Percentiles rank a stretch among this genome's conserved stretches.
phyloP scores from a whole-genome alignment of 2,797 vertebrate genomes.

The Sebastiscus albofasciatus region DNA sequence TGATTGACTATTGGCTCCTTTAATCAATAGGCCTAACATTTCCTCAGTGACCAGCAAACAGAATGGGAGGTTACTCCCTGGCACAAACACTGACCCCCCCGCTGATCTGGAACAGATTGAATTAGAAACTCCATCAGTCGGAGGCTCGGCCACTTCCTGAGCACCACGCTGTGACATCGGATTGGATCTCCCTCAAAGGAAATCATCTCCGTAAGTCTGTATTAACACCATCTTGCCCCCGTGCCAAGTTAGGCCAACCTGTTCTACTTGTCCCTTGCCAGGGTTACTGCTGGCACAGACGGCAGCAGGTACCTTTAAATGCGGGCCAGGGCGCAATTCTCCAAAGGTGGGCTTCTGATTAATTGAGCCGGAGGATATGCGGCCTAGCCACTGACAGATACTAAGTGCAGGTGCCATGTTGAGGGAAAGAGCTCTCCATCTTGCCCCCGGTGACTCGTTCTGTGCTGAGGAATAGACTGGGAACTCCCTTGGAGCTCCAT shows the following conservation, averaged over 20 bases:
- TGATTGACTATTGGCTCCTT: conserved; percentile 35
- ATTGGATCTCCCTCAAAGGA: conserved; percentile 78
- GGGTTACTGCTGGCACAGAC: conserved; percentile 54
- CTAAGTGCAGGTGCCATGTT: conserved; percentile 64
- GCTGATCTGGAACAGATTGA: conserved; percentile 73
- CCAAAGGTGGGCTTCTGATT: conserved; percentile 76
- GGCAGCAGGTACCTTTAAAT: conserved; percentile 61
- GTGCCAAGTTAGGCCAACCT: conserved; percentile 58
- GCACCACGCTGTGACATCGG: conserved; percentile 59
- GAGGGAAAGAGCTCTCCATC: conserved; percentile 73
- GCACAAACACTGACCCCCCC: conserved; percentile 36
- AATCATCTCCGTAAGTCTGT: conserved; percentile 71
- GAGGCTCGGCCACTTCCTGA: conserved; percentile 62
- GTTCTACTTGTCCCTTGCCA: conserved; percentile 59
- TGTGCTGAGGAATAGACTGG: conserved; percentile 33
- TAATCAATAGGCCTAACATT: conserved; percentile 47
- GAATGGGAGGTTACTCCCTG: conserved; percentile 50
- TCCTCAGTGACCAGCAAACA: conserved; percentile 41
- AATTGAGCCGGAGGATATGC: conserved; percentile 69
- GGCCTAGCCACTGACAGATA: conserved; percentile 68
- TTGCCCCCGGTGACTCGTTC: conserved; percentile 62
- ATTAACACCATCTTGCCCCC: conserved; percentile 64
- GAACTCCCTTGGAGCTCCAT: conserved; percentile 40
- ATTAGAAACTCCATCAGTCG: conserved; percentile 74
- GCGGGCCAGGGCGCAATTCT: conserved; percentile 46